A percentile compares a stretch with the other conserved stretches of the same genome.
These are phyloP conservation scores for Gallinago solitaria DNA, from an alignment of 2,797 vertebrate species.

Conservation along the genomic window DNA sequence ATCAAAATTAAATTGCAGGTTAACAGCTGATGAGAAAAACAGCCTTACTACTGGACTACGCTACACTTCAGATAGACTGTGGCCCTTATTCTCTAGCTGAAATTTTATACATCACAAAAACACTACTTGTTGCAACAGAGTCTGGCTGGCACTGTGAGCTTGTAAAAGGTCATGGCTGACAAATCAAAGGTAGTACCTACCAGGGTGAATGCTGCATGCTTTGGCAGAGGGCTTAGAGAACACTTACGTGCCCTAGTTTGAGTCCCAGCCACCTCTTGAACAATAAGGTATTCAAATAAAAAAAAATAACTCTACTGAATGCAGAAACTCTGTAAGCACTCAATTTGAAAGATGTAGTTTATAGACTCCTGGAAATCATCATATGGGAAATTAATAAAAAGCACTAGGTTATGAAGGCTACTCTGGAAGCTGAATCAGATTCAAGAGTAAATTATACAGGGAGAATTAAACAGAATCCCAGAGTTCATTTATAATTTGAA, in stretches of 20 bases:
- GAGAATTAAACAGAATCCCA: background rate
- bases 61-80: background rate
- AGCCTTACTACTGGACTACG: background rate
- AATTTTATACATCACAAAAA: background rate
- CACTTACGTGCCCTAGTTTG: background rate
- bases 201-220: background rate
- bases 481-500: background rate
- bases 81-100: background rate
- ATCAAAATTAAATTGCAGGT: conserved; percentile 10
- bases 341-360: background rate
- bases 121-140: background rate
- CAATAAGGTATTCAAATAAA: background rate
- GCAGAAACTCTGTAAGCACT: background rate
- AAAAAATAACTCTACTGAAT: background rate
- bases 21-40: background rate
- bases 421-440: background rate
- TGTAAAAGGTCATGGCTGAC: background rate
- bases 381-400: background rate
- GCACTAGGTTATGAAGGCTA: background rate
- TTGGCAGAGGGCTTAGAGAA: background rate
- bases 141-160: background rate
- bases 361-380: background rate
- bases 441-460: background rate
- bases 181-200: background rate
- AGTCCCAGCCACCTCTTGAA: background rate